Conservation (phyloP, 2,888 invertebrate genomes). For the Andrena haemorrhoa region DNA sequence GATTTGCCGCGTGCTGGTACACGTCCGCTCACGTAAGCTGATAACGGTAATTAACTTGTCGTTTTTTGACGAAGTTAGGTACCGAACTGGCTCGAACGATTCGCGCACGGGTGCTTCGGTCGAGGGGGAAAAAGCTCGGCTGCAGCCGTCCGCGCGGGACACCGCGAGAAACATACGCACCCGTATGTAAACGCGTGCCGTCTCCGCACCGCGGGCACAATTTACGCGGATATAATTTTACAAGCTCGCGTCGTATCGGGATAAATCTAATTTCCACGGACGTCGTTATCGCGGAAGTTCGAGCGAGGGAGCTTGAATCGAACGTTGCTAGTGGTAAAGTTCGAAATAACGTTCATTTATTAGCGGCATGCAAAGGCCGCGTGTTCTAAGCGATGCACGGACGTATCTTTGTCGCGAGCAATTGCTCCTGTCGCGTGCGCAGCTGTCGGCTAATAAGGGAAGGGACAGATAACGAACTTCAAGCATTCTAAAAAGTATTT, state of each 20-base stretch:
- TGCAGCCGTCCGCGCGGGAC: neutral
- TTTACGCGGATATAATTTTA: conserved; percentile 60
- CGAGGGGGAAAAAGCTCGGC: conserved; percentile 25
- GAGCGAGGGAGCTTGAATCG: conserved; percentile 29
- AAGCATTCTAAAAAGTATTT: neutral
- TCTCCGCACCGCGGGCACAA: conserved; percentile 31
- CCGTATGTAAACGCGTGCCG: conserved; percentile 21
- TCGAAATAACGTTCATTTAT: conserved; percentile 53
- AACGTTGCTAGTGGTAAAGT: conserved; percentile 57
- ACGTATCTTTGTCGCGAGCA: conserved; percentile 31
- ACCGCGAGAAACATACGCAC: conserved; percentile 16
- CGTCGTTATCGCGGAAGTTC: conserved; percentile 32
- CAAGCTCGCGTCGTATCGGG: conserved; percentile 32
- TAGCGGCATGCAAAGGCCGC: conserved; percentile 22
- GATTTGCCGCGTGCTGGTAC: conserved; percentile 37
- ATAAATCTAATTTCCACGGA: conserved; percentile 65
- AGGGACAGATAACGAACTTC: neutral
- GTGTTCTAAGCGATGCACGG: conserved; percentile 20
- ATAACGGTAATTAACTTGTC: conserved; percentile 67
- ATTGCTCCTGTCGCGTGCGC: conserved; percentile 24
- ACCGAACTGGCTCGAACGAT: conserved; percentile 29
- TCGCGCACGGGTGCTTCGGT: neutral
- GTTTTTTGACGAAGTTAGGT: conserved; percentile 37
- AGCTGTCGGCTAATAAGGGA: neutral
- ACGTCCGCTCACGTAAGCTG: conserved; percentile 53